Evolutionary conservation across 2,797 vertebrate genomes (phyloP).

Genomic region (Pseudopleuronectes americanus): DNA sequence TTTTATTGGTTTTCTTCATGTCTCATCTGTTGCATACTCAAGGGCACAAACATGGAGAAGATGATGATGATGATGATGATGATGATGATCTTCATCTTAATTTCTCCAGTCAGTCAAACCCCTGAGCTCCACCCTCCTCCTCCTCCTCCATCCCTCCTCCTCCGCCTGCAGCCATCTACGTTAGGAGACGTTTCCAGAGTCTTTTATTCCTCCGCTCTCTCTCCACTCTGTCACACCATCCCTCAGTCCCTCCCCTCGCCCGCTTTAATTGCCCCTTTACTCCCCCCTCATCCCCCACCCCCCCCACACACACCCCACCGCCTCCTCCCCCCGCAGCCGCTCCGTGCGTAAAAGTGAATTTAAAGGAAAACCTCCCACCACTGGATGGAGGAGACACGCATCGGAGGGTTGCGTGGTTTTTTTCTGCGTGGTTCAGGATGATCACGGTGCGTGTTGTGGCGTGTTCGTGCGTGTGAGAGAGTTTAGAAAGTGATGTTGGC

Average conservation of each 20-base stretch:
- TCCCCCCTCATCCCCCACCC: not conserved
- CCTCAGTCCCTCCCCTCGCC: slow-evolving; percentile 65
- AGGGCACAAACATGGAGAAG: not conserved
- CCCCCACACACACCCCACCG: too few relatives aligned
- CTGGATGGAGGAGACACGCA: not conserved
- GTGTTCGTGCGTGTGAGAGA: slow-evolving; percentile 12
- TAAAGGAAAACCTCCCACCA: slow-evolving; percentile 16
- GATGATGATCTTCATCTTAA: not conserved
- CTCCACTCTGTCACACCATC: slow-evolving; percentile 75
- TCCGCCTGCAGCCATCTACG: slow-evolving; percentile 52
- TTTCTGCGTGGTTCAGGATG: too few relatives aligned
- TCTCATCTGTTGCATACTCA: not conserved
- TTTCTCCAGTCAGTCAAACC: slow-evolving; percentile 48
- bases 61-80: not conserved
- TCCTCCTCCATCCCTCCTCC: slow-evolving; percentile 50
- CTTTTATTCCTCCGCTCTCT: slow-evolving; percentile 68
- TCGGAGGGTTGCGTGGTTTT: slow-evolving; percentile 12
- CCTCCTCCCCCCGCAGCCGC: not conserved
- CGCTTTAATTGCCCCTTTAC: slow-evolving; percentile 16
- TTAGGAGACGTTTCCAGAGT: slow-evolving; percentile 37
- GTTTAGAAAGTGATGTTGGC: slow-evolving; percentile 46
- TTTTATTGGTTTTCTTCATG: not conserved
- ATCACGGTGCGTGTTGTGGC: not conserved
- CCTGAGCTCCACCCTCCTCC: slow-evolving; percentile 39
- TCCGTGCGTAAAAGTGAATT: slow-evolving; percentile 22